Evolutionary conservation across 2,797 vertebrate genomes (phyloP), one percentile per base, ranked within the genome.

Genomic region (Gymnopithys bicolor): DNA sequence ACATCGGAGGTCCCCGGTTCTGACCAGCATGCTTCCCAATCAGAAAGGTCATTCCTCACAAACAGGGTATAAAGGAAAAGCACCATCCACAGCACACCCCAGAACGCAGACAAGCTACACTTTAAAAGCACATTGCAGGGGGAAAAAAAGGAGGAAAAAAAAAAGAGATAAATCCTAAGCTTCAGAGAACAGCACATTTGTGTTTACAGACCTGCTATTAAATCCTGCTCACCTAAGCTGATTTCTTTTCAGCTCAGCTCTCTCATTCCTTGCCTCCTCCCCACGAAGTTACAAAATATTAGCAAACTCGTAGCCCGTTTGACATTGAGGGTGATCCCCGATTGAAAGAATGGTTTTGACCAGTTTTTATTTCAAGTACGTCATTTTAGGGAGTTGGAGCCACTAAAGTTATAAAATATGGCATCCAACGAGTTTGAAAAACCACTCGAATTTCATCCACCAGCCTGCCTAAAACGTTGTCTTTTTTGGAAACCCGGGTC

Each of bases 321-420:
- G 92, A 96, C 97, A 96, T 67, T 62, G 93, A 97, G 91, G 96
- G 96, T 95, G 94, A 97, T 78, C 89, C 96, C 96, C 93, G 89
- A 74, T 23, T 87, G 85, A 88, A 96, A 93, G 81, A 93, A 37
- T 95, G 95, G 85, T 93, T 96, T 96, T 93, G 97, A 97, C 87
- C 93, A 97, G 76, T 95, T 97, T 97, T 97, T 96, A 96, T 97
- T 97, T 94, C 95, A 98, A 98, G 97, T 98, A 98, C 98, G 98
- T 98, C 98, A 98, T 97, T 98, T 96, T 92, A 95, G 96, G 96
- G 95, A 98, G 97, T 90, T 97, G 97, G 96, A 97, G 96, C 96
- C 96, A 97, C 94, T 94, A 95, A 96, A 98, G 94, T 97, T 98
- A 93, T 97, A 97, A 98, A 98, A 98, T 97, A 98, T 97, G 98